Percentiles rank a stretch among this genome's conserved stretches.
Evolutionary conservation across 1,140 invertebrate species (phyloP).

Genomic region (Melipona quadrifasciata): DNA sequence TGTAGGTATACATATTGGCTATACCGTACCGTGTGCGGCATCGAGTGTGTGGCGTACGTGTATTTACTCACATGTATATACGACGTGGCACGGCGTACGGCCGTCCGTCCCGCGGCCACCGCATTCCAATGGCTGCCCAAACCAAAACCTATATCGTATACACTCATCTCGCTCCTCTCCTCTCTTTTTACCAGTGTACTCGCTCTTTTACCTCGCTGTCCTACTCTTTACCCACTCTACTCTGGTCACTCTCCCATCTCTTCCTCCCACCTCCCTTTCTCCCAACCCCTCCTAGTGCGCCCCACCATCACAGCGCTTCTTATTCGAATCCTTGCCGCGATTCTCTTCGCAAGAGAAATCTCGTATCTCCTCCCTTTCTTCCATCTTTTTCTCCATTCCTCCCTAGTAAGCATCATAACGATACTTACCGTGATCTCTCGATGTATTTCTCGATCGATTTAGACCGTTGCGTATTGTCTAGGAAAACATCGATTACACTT

Average conservation of each 20-base stretch:
- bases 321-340: slow-evolving; percentile 38
- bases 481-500: neutral
- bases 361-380: slow-evolving; percentile 14
- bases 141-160: slow-evolving; percentile 73
- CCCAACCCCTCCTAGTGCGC: no score
- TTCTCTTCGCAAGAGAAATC: slow-evolving; percentile 41
- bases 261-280: no score
- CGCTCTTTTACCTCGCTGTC: slow-evolving; percentile 32
- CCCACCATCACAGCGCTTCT: slow-evolving; percentile 1
- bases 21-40: neutral
- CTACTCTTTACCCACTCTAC: slow-evolving; percentile 26
- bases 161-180: slow-evolving; percentile 33
- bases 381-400: neutral
- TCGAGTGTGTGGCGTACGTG: slow-evolving; percentile 29
- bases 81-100: slow-evolving; percentile 57
- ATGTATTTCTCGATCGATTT: slow-evolving; percentile 41
- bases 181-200: slow-evolving; percentile 6
- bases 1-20: neutral
- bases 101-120: slow-evolving; percentile 68
- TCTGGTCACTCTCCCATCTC: slow-evolving; percentile 26
- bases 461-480: neutral
- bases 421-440: slow-evolving; percentile 43
- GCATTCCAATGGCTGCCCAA: slow-evolving; percentile 77
- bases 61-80: slow-evolving; percentile 27
- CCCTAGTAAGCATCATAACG: slow-evolving; percentile 3